phyloP scores from a whole-genome alignment of 2,113 vertebrate genomes.

The Oophaga pumilio region DNA sequence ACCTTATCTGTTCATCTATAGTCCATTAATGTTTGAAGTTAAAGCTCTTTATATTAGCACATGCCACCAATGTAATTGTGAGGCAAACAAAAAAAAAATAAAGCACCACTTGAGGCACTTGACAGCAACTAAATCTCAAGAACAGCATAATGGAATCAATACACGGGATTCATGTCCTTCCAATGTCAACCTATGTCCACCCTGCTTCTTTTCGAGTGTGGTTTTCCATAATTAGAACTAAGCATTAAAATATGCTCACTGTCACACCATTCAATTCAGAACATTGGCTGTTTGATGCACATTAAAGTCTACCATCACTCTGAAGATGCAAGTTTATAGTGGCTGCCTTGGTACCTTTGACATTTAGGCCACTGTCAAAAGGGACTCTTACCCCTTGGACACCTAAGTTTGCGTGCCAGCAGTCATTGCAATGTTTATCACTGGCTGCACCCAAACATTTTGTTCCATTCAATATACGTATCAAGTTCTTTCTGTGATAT shows the following conservation, averaged over 20 bases:
- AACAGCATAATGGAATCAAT: conserved; percentile 96
- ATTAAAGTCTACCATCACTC: conserved; percentile 79
- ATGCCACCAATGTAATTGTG: conserved; percentile 97
- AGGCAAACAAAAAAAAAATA: conserved; percentile 88
- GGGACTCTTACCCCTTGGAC: conserved; percentile 76
- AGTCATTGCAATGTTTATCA: conserved; percentile 79
- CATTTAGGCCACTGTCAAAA: conserved; percentile 78
- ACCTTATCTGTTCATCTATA: conserved; percentile 80
- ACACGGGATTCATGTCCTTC: conserved; percentile 83
- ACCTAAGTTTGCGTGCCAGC: conserved; percentile 79
- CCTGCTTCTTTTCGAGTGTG: conserved; percentile 82
- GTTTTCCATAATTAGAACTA: conserved; percentile 79
- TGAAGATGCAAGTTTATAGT: conserved; percentile 76
- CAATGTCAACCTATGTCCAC: conserved; percentile 80
- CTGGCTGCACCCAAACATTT: conserved; percentile 99
- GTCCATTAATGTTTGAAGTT: conserved; percentile 92
- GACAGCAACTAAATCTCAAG: conserved; percentile 98
- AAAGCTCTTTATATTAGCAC: conserved; percentile 99
- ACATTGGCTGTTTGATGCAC: conserved; percentile 77
- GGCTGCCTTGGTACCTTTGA: conserved; percentile 77
- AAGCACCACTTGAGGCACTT: conserved; percentile 99
- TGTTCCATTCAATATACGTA: conserved; percentile 99
- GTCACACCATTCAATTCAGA: conserved; percentile 77
- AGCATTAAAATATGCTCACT: conserved; percentile 79
- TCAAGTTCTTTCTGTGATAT: conserved; percentile 99